Conservation (phyloP, 2,797 vertebrate species). For the Vultur gryphus region DNA sequence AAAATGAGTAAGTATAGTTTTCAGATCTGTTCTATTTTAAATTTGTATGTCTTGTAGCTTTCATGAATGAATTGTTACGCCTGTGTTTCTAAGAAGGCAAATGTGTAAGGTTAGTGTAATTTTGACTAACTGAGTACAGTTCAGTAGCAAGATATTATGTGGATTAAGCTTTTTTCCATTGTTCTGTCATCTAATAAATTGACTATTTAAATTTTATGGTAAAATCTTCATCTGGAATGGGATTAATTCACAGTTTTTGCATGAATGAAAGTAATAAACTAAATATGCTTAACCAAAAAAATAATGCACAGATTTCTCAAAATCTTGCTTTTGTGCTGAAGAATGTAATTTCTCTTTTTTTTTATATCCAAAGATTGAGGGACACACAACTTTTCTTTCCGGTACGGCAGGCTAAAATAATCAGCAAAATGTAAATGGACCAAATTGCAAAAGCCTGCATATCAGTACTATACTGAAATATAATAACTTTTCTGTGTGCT, state of each 20-base stretch:
- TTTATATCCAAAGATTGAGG: neutral
- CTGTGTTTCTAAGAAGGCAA: neutral
- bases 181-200: neutral
- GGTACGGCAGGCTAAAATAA: neutral
- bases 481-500: neutral
- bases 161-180: neutral
- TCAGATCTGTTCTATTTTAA: neutral
- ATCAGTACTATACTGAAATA: neutral
- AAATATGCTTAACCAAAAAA: neutral
- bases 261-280: constrained; percentile 1
- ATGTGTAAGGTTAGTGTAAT: neutral
- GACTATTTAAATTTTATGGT: neutral
- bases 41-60: neutral
- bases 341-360: neutral
- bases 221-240: neutral
- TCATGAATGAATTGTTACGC: neutral
- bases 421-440: neutral
- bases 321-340: constrained; percentile 22
- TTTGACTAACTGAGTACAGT: neutral
- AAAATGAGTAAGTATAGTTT: constrained; percentile 8
- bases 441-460: neutral
- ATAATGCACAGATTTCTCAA: neutral
- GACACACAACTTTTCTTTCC: neutral
- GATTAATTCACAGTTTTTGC: neutral
- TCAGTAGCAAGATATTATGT: neutral